Evolutionary conservation across 2,797 vertebrate genomes (phyloP), one percentile per base, ranked within the genome.

Genomic region (Crocidura indochinensis): DNA sequence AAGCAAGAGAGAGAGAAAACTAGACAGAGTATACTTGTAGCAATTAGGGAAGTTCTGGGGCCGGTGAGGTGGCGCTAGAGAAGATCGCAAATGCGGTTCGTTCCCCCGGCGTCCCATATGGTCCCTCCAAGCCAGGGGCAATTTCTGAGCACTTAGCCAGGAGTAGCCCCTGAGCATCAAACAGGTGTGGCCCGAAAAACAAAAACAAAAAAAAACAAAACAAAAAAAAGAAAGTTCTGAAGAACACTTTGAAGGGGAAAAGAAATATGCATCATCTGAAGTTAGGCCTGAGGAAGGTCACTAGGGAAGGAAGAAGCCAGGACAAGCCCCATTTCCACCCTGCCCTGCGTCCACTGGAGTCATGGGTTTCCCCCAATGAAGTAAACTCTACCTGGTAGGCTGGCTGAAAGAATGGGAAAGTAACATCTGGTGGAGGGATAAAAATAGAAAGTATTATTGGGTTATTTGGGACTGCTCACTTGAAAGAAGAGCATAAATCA

Each of bases 401-500:
- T 88, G 84, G 44, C n/a, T 71, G 72, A 75, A 46, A 93, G 78
- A 76, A 83, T 29, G 56, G 84, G 26, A 92, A 56, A 87, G 31
- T 64, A 83, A 92, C 95, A 95, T 95, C 95, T 96, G 95, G 68
- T n/a, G 84, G 5, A 93, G 47, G 68, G 83, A 74, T 95, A 93
- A 94, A 97, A 93, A 94, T 87, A 95, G 91, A 91, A 87, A 91
- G 78, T 56, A 75, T 91, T 88, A 79, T 64, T 92, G 91, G 84
- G 26, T 64, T 92, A 94, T 93, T 68, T 81, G 81, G 91, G 90
- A 72, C 84, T 95, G 91, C 65, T 94, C 69, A 96, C 94, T 96
- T 97, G 86, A 96, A 96, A 96, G 94, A 92, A 76, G 80, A 91
- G 12, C 90, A 96, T 97, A 93, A 97, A 95, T 96, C 94, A 93